Evolutionary conservation across 2,113 vertebrate genomes (phyloP), one percentile per base, ranked within the genome.

Genomic region (Tor tambroides): DNA sequence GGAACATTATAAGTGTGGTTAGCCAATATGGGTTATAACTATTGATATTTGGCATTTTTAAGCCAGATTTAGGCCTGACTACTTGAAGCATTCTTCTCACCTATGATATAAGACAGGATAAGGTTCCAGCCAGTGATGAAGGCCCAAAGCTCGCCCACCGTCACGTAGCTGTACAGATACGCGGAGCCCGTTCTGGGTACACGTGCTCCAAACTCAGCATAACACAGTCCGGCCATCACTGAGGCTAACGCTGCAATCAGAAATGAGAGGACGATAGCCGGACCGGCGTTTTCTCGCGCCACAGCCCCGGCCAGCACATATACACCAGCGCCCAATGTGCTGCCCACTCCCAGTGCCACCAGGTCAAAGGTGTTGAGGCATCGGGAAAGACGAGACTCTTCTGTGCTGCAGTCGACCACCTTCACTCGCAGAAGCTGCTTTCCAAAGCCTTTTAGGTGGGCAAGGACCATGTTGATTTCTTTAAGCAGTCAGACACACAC

Each of bases 101-200:
- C 98, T 0, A 99, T 99, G 85, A 99, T 90, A n/a, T 99, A 99
- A 38, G 98, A 96, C 5, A 99, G 96, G 92, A 99, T 99, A 90
- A 99, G 93, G 93, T 99, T 99, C 98, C 98, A 99, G 26, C 98
- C 98, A 0, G 98, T 99, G 93, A 99, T 95, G 85, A 99, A 99
- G 84, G 98, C 98, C 96, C 96, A 97, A 35, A 99, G 94, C 88
- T 99, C 98, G 0, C 98, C 98, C 0, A 99, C 98, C 0, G 98
- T 99, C 81, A 99, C 98, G 0, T 99, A 99, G 93, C 97, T 99
- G 90, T 99, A 99, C 41, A 99, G 96, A 91, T 99, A 99, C 7
- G 98, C 98, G 0, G 98, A 99, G 61, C 98, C 98, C 0, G 98
- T 98, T 93, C 94, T 97, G 56, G 98, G 98, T 63, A 99, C 98